A percentile compares a stretch with the other conserved stretches of the same genome.
Conservation (phyloP, 2,797 vertebrate species). For the Trachurus trachurus region DNA sequence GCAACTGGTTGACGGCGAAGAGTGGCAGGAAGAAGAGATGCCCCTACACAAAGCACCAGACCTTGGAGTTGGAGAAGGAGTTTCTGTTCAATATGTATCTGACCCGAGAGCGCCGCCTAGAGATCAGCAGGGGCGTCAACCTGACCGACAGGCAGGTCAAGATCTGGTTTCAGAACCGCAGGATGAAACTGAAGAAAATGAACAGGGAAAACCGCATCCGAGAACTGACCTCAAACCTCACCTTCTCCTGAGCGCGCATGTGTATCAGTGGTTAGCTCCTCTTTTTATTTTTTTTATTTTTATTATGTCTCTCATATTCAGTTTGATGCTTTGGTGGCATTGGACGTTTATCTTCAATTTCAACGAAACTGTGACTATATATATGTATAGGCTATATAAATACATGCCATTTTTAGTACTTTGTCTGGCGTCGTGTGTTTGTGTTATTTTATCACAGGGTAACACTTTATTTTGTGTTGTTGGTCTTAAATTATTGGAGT, state of each 20-base stretch:
- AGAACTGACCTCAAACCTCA: slow-evolving; percentile 99
- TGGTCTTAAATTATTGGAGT: slow-evolving; percentile 84
- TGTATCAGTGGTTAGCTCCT: slow-evolving; percentile 26
- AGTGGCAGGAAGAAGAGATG: slow-evolving; percentile 99
- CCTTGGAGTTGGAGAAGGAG: slow-evolving; percentile 99
- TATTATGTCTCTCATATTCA: slow-evolving; percentile 34
- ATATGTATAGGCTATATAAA: slow-evolving; percentile 37
- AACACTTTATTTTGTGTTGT: slow-evolving; percentile 55
- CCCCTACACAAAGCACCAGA: slow-evolving; percentile 99
- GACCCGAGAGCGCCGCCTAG: slow-evolving; percentile 99
- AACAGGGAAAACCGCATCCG: slow-evolving; percentile 99
- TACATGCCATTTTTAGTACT: slow-evolving; percentile 65
- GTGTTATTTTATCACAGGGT: slow-evolving; percentile 82
- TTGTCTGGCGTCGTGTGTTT: slow-evolving; percentile 77
- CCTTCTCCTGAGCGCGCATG: slow-evolving; percentile 93
- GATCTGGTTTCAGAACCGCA: slow-evolving; percentile 99
- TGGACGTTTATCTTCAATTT: slow-evolving; percentile 76
- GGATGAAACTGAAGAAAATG: slow-evolving; percentile 99
- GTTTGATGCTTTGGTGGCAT: slow-evolving; percentile 71
- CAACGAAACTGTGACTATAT: slow-evolving; percentile 83
- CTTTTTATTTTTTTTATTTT: slow-evolving; percentile 14
- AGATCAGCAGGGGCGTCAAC: slow-evolving; percentile 99
- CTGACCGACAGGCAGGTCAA: slow-evolving; percentile 99
- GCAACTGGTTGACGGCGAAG: slow-evolving; percentile 99
- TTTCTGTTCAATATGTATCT: slow-evolving; percentile 99